Base-by-base conservation (phyloP, 1,140 invertebrate species). In the Zaprionus inermis region DNA sequence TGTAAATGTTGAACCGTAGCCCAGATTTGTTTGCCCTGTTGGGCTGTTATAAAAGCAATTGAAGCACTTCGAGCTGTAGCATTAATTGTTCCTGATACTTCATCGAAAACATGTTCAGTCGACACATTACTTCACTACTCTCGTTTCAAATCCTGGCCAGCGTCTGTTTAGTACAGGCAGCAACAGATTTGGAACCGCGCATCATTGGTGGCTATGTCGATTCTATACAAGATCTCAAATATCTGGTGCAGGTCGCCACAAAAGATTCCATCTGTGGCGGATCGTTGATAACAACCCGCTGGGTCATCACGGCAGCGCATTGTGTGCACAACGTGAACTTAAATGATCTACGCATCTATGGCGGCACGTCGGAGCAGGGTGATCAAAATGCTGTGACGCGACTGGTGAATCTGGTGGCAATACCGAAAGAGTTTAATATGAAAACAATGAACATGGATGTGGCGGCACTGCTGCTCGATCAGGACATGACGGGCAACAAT, bases 251-350 rank as follows among this genome's bases (percentile, higher is more conserved):
- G 49, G 81, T 89, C 4, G 57, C 61, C 14, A 75, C 80, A 1
- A n/a, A 20, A 1, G 49, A 67, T 18, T 58, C 65, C 5, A 54
- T 89, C 5, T 89, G 85, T 28, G 84, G 84, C 16, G 84, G 84
- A 2, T 89, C 84, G 0, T 34, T 89, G 20, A 49, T 89, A 0
- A 64, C 61, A 1, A 32, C 71, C 0, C 68, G 78, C 0, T 89
- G 84, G 84, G 80, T 89, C 1, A 78, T 89, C 3, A 74, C 80
- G 0, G 84, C 84, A 0, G 84, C 84, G 0, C 84, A 89, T 22
- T 89, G 84, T 20, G 85, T 89, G 2, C 22, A 78, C n/a, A n/a
- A 46, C 0, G 41, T 66, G 16, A 54, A 41, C 2, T 32, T 59
- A 3, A 24, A 32, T 10, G 57, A 73, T 1, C 52, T 89, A 5